Evolutionary conservation across 2,888 invertebrate species (phyloP).

Genomic region (Plagiodera versicolora): DNA sequence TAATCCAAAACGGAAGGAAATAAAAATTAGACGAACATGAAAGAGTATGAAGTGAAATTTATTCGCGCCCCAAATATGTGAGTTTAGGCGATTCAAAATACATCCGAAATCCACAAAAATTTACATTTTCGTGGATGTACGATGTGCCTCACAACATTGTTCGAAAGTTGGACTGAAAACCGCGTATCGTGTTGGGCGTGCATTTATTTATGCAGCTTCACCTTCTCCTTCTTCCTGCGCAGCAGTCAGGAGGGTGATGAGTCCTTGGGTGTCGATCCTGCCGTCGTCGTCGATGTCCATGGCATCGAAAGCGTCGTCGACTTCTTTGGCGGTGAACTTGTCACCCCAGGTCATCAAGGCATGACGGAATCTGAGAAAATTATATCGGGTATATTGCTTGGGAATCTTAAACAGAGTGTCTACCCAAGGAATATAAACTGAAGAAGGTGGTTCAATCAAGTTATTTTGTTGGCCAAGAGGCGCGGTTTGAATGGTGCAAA

Average conservation of each 20-base stretch:
- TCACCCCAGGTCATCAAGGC: conserved; percentile 93
- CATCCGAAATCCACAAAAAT: background rate
- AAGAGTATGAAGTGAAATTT: too few relatives aligned
- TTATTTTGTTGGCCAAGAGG: too few relatives aligned
- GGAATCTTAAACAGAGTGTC: too few relatives aligned
- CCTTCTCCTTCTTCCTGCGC: conserved; percentile 74
- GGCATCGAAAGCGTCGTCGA: conserved; percentile 90
- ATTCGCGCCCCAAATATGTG: too few relatives aligned
- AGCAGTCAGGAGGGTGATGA: conserved; percentile 87
- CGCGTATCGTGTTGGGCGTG: background rate
- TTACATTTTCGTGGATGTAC: background rate
- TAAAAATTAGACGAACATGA: background rate
- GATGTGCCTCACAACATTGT: too few relatives aligned
- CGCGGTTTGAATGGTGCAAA: too few relatives aligned
- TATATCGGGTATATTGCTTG: background rate
- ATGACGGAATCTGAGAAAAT: conserved; percentile 71
- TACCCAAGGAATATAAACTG: too few relatives aligned
- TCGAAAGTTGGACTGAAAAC: too few relatives aligned
- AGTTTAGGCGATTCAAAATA: too few relatives aligned
- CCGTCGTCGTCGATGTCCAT: conserved; percentile 91
- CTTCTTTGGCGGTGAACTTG: conserved; percentile 85
- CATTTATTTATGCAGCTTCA: conserved; percentile 52
- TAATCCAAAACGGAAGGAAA: background rate
- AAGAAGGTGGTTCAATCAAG: too few relatives aligned
- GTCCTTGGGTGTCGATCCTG: conserved; percentile 83